Evolutionary conservation across 53 echinoderm and acorn worm genomes (phyloP).

Genomic region (Temnopleurus reevesii): DNA sequence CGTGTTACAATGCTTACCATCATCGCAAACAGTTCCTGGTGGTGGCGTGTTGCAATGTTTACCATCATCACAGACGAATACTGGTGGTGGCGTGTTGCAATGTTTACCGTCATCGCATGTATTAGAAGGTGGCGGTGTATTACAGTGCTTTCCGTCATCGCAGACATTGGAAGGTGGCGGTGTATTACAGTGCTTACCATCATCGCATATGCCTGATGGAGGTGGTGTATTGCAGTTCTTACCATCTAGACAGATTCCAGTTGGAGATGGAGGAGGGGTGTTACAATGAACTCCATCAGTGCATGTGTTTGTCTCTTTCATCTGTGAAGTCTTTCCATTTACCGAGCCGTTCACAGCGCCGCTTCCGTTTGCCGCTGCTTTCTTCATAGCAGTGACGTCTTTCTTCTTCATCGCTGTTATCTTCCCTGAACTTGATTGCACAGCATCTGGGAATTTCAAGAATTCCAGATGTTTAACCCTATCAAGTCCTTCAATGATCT

Average conservation of each 20-base stretch:
- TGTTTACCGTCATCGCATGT: conserved; percentile 18
- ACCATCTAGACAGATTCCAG: conserved; percentile 67
- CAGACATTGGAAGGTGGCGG: conserved; percentile 69
- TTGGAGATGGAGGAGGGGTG: conserved; percentile 86
- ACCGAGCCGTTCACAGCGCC: conserved; percentile 79
- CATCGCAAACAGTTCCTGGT: conserved; percentile 62
- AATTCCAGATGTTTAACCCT: conserved; percentile 91
- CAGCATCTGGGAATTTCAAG: conserved; percentile 74
- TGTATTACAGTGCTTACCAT: conserved; percentile 87
- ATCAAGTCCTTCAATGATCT: conserved; percentile 94
- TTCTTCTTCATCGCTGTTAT: conserved; percentile 66
- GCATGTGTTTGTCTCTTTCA: conserved; percentile 57
- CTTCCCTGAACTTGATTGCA: conserved; percentile 42
- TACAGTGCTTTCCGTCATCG: conserved; percentile 67
- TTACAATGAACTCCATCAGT: conserved; percentile 83
- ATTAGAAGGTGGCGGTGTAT: conserved; percentile 75
- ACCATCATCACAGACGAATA: conserved; percentile 65
- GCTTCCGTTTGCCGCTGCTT: conserved; percentile 54
- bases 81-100: not conserved
- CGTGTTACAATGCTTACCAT: conserved; percentile 79
- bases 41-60: conserved; percentile 76
- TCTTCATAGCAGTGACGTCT: conserved; percentile 41
- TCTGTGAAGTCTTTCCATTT: conserved; percentile 61
- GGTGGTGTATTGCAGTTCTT: conserved; percentile 73
- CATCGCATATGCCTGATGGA: conserved; percentile 69